Evolutionary conservation across 2,888 invertebrate genomes (phyloP).

Genomic region (Agonopterix heracliana): DNA sequence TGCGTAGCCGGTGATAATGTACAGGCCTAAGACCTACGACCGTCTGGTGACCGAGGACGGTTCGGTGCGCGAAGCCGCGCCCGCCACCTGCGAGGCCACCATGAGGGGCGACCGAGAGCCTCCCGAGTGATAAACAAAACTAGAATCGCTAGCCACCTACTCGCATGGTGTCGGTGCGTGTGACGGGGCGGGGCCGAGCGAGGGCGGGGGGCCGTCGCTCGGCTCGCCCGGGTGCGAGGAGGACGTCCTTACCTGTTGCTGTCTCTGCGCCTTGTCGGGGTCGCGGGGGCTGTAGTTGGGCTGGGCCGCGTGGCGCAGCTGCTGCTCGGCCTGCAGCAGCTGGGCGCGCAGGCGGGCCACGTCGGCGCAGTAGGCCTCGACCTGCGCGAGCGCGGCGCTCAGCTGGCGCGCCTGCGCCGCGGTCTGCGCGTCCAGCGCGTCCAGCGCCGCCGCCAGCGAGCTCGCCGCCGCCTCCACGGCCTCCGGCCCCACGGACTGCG

Average conservation of each 20-base stretch:
- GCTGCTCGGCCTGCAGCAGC: conserved; percentile 91
- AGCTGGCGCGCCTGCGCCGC: conserved; percentile 80
- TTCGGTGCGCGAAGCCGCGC: conserved; percentile 34
- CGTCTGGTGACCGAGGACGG: conserved; percentile 14
- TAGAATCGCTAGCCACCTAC: conserved; percentile 59
- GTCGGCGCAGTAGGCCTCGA: conserved; percentile 92
- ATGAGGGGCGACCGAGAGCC: conserved; percentile 19
- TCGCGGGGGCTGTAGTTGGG: conserved; percentile 90
- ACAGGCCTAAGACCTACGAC: conserved; percentile 23
- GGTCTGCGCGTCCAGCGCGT: conserved; percentile 77
- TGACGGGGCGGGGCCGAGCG: conserved; percentile 7
- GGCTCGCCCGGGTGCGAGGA: neutral
- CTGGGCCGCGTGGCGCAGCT: conserved; percentile 87
- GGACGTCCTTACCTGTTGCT: conserved; percentile 89
- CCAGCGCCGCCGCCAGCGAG: conserved; percentile 81
- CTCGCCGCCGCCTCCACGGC: conserved; percentile 84
- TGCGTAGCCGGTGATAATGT: conserved; percentile 45
- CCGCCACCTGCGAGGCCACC: conserved; percentile 20
- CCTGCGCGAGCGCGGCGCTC: conserved; percentile 86
- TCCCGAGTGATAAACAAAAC: conserved; percentile 53
- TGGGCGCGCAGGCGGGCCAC: conserved; percentile 89
- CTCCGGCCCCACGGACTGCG: conserved; percentile 80
- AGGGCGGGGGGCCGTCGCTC: neutral
- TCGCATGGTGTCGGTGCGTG: conserved; percentile 32
- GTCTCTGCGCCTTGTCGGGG: conserved; percentile 85